A percentile compares a stretch with the other conserved stretches of the same genome.
phyloP scores from a whole-genome alignment of 2,113 vertebrate species.

The Brachyhypopomus gauderio region DNA sequence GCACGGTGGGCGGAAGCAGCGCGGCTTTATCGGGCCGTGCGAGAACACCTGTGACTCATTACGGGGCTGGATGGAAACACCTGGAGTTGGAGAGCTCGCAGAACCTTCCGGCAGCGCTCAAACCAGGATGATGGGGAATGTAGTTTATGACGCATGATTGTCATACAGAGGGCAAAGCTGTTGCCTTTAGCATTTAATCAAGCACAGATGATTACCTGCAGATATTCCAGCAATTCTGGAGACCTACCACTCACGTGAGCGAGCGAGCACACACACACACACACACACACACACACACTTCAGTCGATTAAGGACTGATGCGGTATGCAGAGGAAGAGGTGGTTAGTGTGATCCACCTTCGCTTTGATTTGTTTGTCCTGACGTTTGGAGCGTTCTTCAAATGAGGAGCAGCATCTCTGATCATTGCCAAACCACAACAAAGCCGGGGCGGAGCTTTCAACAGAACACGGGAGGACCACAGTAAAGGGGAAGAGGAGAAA shows the following conservation, averaged over 20 bases:
- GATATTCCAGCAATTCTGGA: too few species aligned
- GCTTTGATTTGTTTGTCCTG: conserved; percentile 57
- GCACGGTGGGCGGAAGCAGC: conserved; percentile 3
- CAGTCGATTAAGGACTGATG: conserved; percentile 45
- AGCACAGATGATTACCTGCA: too few species aligned
- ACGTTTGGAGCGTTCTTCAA: conserved; percentile 53
- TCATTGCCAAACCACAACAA: conserved; percentile 54
- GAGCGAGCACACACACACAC: background rate
- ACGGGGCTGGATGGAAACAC: background rate
- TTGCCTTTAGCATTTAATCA: background rate
- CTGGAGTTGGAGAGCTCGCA: background rate
- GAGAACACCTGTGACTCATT: background rate
- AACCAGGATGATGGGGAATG: background rate
- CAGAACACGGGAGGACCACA: conserved; percentile 40
- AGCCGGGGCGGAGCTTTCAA: conserved; percentile 14
- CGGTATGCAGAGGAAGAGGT: conserved; percentile 49
- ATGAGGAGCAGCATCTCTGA: conserved; percentile 59
- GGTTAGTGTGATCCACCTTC: conserved; percentile 40
- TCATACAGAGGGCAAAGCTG: background rate
- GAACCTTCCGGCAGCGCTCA: background rate
- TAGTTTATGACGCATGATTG: background rate
- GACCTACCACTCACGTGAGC: too few species aligned
- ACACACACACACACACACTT: background rate
- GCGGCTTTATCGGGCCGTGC: background rate
- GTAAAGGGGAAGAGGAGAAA: background rate